These are phyloP conservation scores for Megaleporinus macrocephalus DNA, from an alignment of 2,113 vertebrate genomes.

Conservation along the genomic window DNA sequence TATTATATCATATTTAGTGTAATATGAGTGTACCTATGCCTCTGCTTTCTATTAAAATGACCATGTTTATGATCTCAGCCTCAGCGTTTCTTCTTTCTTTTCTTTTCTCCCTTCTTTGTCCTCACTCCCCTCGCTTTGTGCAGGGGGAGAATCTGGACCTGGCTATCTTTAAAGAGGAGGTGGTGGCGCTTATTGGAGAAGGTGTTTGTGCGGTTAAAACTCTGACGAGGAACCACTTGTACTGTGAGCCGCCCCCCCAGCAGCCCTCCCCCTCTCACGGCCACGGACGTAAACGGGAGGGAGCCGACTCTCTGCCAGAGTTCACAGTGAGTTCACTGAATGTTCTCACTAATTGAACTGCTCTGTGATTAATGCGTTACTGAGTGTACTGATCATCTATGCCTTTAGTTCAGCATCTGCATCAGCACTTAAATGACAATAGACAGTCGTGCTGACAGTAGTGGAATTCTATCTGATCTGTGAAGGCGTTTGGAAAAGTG, in stretches of 20 bases:
- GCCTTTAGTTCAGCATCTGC: not conserved
- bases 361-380: not conserved
- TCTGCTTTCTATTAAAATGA: too few relatives aligned
- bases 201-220: slow-evolving; percentile 93
- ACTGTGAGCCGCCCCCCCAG: slow-evolving; percentile 91
- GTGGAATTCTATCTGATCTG: not conserved
- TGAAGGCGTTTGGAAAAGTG: not conserved
- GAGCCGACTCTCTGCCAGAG: slow-evolving; percentile 84
- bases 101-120: not conserved
- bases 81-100: too few relatives aligned
- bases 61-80: too few relatives aligned
- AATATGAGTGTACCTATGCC: too few relatives aligned
- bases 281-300: slow-evolving; percentile 80
- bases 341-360: not conserved
- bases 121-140: not conserved
- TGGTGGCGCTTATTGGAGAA: slow-evolving; percentile 91
- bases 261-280: slow-evolving; percentile 82
- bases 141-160: slow-evolving; percentile 96
- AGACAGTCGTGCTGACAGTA: too few relatives aligned
- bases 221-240: slow-evolving; percentile 91
- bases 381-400: not conserved
- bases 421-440: not conserved
- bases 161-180: slow-evolving; percentile 95
- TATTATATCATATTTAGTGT: too few relatives aligned
- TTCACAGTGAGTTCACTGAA: slow-evolving; percentile 84